Evolutionary conservation across 2,113 vertebrate genomes (phyloP).

Genomic region (Seriola dumerili): DNA sequence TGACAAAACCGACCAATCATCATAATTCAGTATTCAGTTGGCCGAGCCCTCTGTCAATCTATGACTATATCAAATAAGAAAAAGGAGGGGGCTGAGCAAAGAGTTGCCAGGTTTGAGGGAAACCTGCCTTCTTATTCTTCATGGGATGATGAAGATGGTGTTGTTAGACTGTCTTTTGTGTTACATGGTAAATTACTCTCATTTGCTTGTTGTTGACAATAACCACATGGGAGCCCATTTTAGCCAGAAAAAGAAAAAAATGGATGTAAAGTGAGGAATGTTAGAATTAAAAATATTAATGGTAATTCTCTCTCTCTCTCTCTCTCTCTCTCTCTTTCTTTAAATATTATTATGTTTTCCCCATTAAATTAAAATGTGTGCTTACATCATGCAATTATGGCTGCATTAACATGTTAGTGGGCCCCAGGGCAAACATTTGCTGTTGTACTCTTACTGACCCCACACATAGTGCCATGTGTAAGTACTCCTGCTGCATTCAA

Average conservation of each 20-base stretch:
- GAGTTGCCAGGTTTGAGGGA: constrained; percentile 53
- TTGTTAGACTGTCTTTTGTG: background rate
- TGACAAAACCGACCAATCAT: background rate
- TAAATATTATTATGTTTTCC: no score
- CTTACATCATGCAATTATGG: no score
- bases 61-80: constrained; percentile 4
- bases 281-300: background rate
- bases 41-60: constrained; percentile 38
- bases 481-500: no score
- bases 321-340: no score
- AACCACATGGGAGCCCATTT: background rate
- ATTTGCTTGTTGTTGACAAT: background rate
- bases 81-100: background rate
- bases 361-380: no score
- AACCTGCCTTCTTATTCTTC: background rate
- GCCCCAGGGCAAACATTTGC: no score
- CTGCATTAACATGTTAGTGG: no score
- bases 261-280: background rate
- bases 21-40: constrained; percentile 16
- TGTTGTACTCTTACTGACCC: no score
- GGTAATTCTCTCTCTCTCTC: no score
- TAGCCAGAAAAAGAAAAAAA: background rate
- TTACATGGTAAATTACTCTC: background rate
- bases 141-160: no score
- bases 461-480: no score